Base-by-base conservation (phyloP, 2,113 vertebrate genomes). In the Phalacrocorax carbo region DNA sequence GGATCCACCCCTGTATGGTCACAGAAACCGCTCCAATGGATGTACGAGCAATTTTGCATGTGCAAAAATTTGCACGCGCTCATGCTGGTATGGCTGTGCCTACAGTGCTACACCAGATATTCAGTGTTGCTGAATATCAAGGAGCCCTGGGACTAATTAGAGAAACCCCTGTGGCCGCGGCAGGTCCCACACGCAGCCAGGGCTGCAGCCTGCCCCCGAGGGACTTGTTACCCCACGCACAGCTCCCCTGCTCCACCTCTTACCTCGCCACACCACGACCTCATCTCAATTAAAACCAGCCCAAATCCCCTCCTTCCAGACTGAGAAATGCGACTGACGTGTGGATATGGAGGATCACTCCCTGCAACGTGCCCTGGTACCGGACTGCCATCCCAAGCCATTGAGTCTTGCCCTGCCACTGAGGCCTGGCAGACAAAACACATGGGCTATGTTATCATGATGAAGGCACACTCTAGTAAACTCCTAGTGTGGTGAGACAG, bases 291-390 rank as follows among this genome's bases (percentile, higher is more conserved):
- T 40, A 55, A 92, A 92, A 68, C 9, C 26, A 86, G 40, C 27
- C 20, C 55, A 48, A 60, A 65, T 27, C 44, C 13, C 30, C 18
- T 61, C 34, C 20, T 48, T 82, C 23, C n/a, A 25, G 52, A 55
- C 7, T 0, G 1, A 71, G 40, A 71, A 61, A 36, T 2, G 3
- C 0, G 2, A 15, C n/a, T 4, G 23, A 14, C 0, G 2, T 46
- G 23, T 30, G 57, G 15, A 44, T 23, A 25, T 0, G 4, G 42
- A 57, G 46, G 40, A 32, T 27, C 2, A 1, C 13, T 40, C 52
- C 42, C 76, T 51, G 51, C 19, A 17, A n/a, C 5, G 1, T 46
- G 61, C 38, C 61, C 34, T 75, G 38, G 27, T 22, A 49, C 32
- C 10, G 13, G 40, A 46, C 9, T 11, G 1, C 9, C 22, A 23